Evolutionary conservation across 1,140 invertebrate genomes (phyloP).

Genomic region (Cotesia typhae): DNA sequence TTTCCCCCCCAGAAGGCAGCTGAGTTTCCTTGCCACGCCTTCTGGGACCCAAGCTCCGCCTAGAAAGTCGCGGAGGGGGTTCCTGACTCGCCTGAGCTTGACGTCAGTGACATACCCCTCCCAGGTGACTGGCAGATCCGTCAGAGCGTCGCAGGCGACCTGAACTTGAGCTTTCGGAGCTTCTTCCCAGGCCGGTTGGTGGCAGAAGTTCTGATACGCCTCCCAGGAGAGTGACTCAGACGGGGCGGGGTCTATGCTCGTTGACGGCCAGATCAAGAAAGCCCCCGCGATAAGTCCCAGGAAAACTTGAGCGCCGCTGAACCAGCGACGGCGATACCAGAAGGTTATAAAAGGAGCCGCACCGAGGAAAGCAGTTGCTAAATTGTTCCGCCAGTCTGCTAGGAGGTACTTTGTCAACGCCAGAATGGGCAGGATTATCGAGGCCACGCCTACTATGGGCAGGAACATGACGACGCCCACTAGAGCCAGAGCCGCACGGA

Average conservation of each 20-base stretch:
- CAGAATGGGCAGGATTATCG: constrained; percentile 76
- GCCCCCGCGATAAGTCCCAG: constrained; percentile 58
- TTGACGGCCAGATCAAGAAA: constrained; percentile 66
- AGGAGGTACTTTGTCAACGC: constrained; percentile 74
- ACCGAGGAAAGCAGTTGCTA: constrained; percentile 69
- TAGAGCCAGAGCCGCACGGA: constrained; percentile 77
- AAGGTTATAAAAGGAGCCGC: constrained; percentile 69
- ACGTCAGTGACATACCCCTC: constrained; percentile 77
- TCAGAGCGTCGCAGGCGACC: constrained; percentile 73
- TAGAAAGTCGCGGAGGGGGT: constrained; percentile 68
- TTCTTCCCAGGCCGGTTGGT: constrained; percentile 74
- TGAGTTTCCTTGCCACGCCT: constrained; percentile 68
- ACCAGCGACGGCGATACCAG: constrained; percentile 72
- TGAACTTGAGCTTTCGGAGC: constrained; percentile 73
- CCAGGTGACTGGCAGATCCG: constrained; percentile 74
- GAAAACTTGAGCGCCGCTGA: constrained; percentile 70
- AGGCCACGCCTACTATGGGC: constrained; percentile 79
- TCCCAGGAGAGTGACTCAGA: constrained; percentile 68
- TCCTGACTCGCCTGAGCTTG: constrained; percentile 70
- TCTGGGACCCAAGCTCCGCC: constrained; percentile 67
- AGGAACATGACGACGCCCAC: constrained; percentile 81
- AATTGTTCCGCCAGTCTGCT: constrained; percentile 67
- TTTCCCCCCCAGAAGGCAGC: constrained; percentile 77
- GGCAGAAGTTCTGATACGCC: constrained; percentile 76
- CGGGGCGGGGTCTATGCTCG: constrained; percentile 52